Conservation (phyloP, 2,113 vertebrate species). For the Tachysurus vachellii region DNA sequence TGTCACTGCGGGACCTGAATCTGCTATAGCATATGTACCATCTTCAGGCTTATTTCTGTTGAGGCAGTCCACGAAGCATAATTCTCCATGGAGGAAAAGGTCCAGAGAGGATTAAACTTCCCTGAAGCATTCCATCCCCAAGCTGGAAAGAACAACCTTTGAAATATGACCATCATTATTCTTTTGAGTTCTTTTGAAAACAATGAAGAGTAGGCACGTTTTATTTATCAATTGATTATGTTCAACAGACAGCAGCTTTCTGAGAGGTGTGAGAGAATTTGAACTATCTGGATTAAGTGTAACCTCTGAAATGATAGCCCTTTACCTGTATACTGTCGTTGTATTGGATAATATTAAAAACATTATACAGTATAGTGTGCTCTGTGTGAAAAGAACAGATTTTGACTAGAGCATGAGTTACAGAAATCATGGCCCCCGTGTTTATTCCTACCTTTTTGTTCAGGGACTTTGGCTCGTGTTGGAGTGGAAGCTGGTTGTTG, state of each 20-base stretch:
- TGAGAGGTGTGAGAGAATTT: not conserved
- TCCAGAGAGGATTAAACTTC: slow-evolving; percentile 41
- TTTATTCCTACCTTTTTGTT: not conserved
- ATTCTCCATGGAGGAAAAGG: slow-evolving; percentile 19
- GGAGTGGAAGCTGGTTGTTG: not conserved
- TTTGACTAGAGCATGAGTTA: not conserved
- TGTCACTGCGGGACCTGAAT: slow-evolving; percentile 57
- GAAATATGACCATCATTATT: slow-evolving; percentile 56
- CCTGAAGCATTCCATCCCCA: slow-evolving; percentile 31
- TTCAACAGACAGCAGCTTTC: not conserved
- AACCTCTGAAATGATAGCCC: not conserved
- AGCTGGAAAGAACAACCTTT: slow-evolving; percentile 34
- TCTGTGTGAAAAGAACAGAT: not conserved
- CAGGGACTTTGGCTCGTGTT: not conserved
- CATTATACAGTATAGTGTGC: not conserved
- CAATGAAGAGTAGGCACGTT: not conserved
- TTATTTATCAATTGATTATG: slow-evolving; percentile 9
- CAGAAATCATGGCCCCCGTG: not conserved
- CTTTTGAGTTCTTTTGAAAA: slow-evolving; percentile 17
- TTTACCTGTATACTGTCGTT: not conserved
- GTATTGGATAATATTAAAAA: not conserved
- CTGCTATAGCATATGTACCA: slow-evolving; percentile 56
- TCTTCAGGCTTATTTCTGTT: slow-evolving; percentile 41
- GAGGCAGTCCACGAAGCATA: slow-evolving; percentile 15
- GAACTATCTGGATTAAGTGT: not conserved